phyloP scores from a whole-genome alignment of 2,888 invertebrate genomes.

The Ectobius pallidus region DNA sequence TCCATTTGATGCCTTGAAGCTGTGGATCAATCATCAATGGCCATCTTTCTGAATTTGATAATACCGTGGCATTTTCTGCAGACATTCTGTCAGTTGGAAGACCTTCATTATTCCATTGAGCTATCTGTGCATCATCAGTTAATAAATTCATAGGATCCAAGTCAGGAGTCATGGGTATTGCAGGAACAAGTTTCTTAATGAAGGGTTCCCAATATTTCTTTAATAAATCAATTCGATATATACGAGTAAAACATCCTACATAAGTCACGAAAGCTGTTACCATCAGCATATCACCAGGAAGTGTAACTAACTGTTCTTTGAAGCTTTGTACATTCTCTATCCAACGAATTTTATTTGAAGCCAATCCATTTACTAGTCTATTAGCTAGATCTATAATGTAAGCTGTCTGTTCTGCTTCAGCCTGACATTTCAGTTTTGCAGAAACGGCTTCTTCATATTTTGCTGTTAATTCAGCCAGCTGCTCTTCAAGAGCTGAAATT shows the following conservation, averaged over 20 bases:
- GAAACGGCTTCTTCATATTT: constrained; percentile 87
- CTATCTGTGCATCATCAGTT: constrained; percentile 91
- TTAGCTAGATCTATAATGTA: constrained; percentile 90
- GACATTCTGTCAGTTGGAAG: constrained; percentile 94
- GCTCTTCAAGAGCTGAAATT: constrained; percentile 73
- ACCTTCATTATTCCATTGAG: constrained; percentile 93
- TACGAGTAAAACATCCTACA: constrained; percentile 89
- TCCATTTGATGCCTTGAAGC: constrained; percentile 92
- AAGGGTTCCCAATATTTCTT: constrained; percentile 81
- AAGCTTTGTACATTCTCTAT: constrained; percentile 68
- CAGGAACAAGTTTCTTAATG: constrained; percentile 68
- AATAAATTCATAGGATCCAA: constrained; percentile 84
- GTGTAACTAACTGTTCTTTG: constrained; percentile 71
- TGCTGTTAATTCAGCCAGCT: constrained; percentile 74
- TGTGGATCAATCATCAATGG: constrained; percentile 96
- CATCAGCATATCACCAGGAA: constrained; percentile 89
- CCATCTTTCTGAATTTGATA: constrained; percentile 89
- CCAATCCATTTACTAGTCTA: constrained; percentile 88
- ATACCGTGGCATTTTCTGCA: constrained; percentile 90
- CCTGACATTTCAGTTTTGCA: constrained; percentile 88
- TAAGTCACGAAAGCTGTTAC: constrained; percentile 94
- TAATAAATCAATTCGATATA: constrained; percentile 79
- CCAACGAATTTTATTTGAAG: constrained; percentile 90
- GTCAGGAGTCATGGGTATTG: constrained; percentile 79
- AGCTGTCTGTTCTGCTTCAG: constrained; percentile 89